Evolutionary conservation across 2,888 invertebrate genomes (phyloP), one percentile per base, ranked within the genome.

Genomic region (Mimumesa dahlbomi): DNA sequence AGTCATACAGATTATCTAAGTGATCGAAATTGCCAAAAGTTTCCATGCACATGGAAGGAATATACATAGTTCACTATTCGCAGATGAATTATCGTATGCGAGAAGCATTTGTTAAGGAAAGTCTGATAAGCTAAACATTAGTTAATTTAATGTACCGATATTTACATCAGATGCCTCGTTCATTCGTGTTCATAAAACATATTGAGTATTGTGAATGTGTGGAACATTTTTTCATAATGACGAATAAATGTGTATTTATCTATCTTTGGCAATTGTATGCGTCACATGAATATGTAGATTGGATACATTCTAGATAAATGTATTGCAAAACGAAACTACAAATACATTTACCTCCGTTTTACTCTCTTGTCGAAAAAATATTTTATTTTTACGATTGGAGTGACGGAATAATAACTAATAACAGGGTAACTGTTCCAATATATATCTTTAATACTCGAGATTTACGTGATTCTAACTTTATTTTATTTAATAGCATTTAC

Each of bases 241-340:
- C 56, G 54, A 78, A 77, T 72, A 73, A 78, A 78, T 53, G 31
- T 67, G 73, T 70, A 78, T 66, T 75, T 78, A 78, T 69, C 36
- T 73, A 78, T 65, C 66, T 73, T 73, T 78, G 45, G 66, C 69
- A 62, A 73, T 62, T 73, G 42, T 36, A 48, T 64, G 64, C 52
- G 62, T 63, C 61, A 43, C 31, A 43, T 46, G 48, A 25, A 62
- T 58, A 46, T 70, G 42, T 62, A 49, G 48, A 68, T 42, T 49
- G 58, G 57, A 57, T 65, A 63, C 43, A 43, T 59, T 38, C n/a
- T 48, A 63, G 45, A 62, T 50, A 62, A 49, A 71, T 65, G 9
- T 16, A 14, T 18, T 40, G 16, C 40, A 31, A 31, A 19, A 18
- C 6, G n/a, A 38, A 52, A 73, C 58, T 57, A 61, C n/a, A 58